Evolutionary conservation across 1,140 invertebrate species (phyloP).

Genomic region (Belonocnema kinseyi): DNA sequence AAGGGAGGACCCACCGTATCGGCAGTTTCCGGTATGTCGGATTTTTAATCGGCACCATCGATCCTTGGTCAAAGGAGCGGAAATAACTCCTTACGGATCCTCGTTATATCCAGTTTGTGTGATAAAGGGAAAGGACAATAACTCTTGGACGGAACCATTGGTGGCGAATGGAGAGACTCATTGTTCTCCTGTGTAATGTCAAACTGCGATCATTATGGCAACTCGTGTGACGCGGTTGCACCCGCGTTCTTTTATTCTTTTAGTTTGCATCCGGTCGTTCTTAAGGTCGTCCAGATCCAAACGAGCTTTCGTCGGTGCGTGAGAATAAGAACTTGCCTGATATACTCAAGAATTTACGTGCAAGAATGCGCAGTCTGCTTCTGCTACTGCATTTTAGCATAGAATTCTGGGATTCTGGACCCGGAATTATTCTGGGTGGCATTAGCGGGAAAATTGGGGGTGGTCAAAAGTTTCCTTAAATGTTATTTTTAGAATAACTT

Average conservation of each 20-base stretch:
- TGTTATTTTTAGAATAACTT: no score
- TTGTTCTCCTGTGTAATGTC: slow-evolving; percentile 9
- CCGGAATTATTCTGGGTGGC: not conserved
- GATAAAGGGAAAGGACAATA: slow-evolving; percentile 25
- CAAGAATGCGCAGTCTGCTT: slow-evolving; percentile 11
- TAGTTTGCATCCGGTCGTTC: slow-evolving; percentile 53
- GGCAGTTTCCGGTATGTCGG: not conserved
- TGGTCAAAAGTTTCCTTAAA: not conserved
- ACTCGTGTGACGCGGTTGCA: slow-evolving; percentile 19
- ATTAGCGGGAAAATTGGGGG: not conserved
- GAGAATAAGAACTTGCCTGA: slow-evolving; percentile 47
- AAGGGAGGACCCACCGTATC: not conserved
- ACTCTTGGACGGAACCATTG: slow-evolving; percentile 13
- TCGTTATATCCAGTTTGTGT: slow-evolving; percentile 14
- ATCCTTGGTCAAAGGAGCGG: not conserved
- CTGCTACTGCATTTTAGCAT: not conserved
- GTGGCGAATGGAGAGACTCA: slow-evolving; percentile 22
- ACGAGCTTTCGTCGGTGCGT: slow-evolving; percentile 43
- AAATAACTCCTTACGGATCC: slow-evolving; percentile 23
- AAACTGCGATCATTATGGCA: not conserved
- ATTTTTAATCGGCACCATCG: not conserved
- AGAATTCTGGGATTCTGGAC: not conserved
- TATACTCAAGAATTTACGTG: slow-evolving; percentile 6
- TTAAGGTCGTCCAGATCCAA: slow-evolving; percentile 32
- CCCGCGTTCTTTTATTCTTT: slow-evolving; percentile 54